phyloP scores from a whole-genome alignment of 1,140 invertebrate species.

The Chrysoperla carnea region DNA sequence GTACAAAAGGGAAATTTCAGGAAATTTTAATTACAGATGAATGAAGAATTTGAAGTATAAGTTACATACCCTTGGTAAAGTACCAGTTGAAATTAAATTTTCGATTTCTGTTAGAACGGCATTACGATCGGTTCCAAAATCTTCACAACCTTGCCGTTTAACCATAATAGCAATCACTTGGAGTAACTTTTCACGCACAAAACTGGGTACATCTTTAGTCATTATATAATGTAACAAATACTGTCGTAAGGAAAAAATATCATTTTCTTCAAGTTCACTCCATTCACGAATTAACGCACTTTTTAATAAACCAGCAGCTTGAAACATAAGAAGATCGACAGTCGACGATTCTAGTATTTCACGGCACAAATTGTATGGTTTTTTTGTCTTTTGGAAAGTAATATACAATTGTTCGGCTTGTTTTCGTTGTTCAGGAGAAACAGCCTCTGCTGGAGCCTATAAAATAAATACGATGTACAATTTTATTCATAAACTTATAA shows the following conservation, averaged over 20 bases:
- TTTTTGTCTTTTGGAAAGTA: conserved; percentile 62
- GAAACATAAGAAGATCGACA: conserved; percentile 73
- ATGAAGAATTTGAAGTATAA: no score
- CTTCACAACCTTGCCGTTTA: conserved; percentile 60
- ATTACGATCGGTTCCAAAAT: conserved; percentile 44
- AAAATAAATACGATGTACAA: conserved; percentile 9
- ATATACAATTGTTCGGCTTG: conserved; percentile 64
- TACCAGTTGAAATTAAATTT: conserved; percentile 43
- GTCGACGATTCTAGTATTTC: conserved; percentile 62
- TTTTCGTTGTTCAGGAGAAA: conserved; percentile 56
- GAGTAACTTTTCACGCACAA: conserved; percentile 46
- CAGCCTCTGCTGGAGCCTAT: conserved; percentile 66
- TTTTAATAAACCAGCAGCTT: conserved; percentile 70
- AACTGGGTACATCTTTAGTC: conserved; percentile 35
- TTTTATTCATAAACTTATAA: background rate
- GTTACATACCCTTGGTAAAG: conserved; percentile 29
- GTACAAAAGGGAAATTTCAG: no score
- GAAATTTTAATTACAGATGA: no score
- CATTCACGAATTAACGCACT: conserved; percentile 69
- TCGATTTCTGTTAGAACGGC: conserved; percentile 57
- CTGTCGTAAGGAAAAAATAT: conserved; percentile 52
- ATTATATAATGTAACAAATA: conserved; percentile 67
- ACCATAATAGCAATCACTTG: conserved; percentile 75
- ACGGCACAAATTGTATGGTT: conserved; percentile 63
- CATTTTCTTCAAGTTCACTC: conserved; percentile 41